phyloP scores from a whole-genome alignment of 2,797 vertebrate genomes.

The Acanthornis magna region DNA sequence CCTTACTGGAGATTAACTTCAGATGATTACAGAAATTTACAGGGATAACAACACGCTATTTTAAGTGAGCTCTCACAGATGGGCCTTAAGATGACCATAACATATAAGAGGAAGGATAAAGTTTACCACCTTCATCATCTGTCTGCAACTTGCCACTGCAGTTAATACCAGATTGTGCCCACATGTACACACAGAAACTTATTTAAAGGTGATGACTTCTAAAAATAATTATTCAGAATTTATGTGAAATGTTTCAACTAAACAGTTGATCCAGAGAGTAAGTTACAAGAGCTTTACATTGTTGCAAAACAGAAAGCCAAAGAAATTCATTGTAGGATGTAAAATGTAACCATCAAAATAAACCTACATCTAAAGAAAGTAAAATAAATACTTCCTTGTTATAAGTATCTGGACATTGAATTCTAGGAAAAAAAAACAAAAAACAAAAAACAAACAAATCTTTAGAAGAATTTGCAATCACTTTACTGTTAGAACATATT shows the following conservation, averaged over 20 bases:
- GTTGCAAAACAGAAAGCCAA: neutral
- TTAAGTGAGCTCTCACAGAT: conserved; percentile 20
- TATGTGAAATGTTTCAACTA: neutral
- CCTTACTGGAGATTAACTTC: neutral
- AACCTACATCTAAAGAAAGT: neutral
- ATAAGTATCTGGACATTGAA: neutral
- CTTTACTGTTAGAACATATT: neutral
- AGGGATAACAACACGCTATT: neutral
- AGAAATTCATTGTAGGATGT: neutral
- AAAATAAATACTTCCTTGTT: neutral
- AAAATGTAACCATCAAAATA: neutral
- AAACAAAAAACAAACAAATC: neutral
- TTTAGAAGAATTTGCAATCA: neutral
- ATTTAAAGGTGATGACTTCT: neutral
- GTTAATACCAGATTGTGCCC: neutral
- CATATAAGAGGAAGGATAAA: neutral
- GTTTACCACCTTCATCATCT: neutral
- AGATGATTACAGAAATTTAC: conserved; percentile 19
- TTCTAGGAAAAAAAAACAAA: neutral
- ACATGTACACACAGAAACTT: neutral
- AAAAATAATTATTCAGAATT: neutral
- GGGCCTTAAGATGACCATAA: neutral
- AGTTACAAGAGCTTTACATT: neutral
- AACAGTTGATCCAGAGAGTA: neutral
- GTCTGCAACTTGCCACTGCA: neutral